Base-by-base conservation (phyloP, 2,888 invertebrate genomes). In the Eristalinus sepulchralis region DNA sequence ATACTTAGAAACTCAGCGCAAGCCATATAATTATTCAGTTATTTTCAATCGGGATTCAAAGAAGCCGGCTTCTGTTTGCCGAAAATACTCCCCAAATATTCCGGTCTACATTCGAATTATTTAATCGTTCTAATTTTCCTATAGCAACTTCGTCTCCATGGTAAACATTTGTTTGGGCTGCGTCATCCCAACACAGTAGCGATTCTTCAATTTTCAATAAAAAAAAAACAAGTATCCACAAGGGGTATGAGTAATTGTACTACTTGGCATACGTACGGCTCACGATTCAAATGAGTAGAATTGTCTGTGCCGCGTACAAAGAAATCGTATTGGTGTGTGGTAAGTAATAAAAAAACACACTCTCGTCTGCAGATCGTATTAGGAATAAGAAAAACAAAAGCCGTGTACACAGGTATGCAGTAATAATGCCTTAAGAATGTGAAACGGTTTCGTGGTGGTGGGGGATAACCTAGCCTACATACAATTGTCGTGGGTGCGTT, bases 161-260 rank as follows among this genome's bases (percentile, higher is more conserved):
- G 85, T 64, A 67, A 85, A 47, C 77, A 72, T 85, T 85, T 84
- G 76, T 84, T 84, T 81, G 66, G 76, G 62, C 84, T 63, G 33
- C 81, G 76, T 76, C 84, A 85, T 85, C 79, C 8, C 75, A 77
- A 68, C 53, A 68, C 82, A 85, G 77, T 76, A 67, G 77, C 36
- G 84, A 71, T 77, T 59, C 82, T 47, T 71, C n/a, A 66, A 84
- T 75, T 76, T 62, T 11, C 62, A 78, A 63, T n/a, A 24, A 60
- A 31, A 64, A 67, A 24, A 11, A 31, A 62, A 62, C 27, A 1
- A 59, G 20, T 20, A 53, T n/a, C 60, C 55, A 63, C 62, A 39
- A 17, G n/a, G 62, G 5, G 68, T 73, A 85, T 85, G 85, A 85
- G 85, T 85, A 85, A 82, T 82, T 85, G 34, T 13, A 70, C 64